Evolutionary conservation across 1,140 invertebrate genomes (phyloP).

Genomic region (Condylostylus longicornis): DNA sequence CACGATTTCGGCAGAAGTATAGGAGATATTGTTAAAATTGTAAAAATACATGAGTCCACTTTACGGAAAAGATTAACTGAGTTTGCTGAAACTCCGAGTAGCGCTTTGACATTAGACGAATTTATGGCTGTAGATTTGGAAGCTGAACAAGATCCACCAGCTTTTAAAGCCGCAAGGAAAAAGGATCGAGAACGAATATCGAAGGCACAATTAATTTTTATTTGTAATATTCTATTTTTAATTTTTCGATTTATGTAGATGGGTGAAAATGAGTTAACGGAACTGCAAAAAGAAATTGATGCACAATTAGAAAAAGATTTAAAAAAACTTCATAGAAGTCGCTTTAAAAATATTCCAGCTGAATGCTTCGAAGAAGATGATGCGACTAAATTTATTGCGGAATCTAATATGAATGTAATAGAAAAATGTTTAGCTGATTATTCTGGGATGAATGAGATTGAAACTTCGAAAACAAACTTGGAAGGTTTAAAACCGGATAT

Average conservation of each 20-base stretch:
- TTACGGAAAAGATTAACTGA: conserved; percentile 83
- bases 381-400: conserved; percentile 38
- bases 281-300: conserved; percentile 60
- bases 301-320: conserved; percentile 50
- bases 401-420: conserved; percentile 41
- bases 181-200: conserved; percentile 69
- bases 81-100: conserved; percentile 90
- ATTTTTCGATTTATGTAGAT: no score
- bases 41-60: conserved; percentile 90
- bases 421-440: conserved; percentile 31
- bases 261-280: conserved; percentile 45
- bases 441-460: conserved; percentile 7
- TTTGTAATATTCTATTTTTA: no score
- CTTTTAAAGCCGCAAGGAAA: conserved; percentile 76
- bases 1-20: conserved; percentile 82
- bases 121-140: conserved; percentile 95
- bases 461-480: conserved; percentile 7
- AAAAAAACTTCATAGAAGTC: conserved; percentile 29
- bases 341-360: conserved; percentile 8
- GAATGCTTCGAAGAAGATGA: conserved; percentile 33
- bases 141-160: conserved; percentile 90
- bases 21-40: conserved; percentile 83
- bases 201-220: no score
- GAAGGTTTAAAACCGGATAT: conserved; percentile 28
- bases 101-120: conserved; percentile 81